These are phyloP conservation scores for Sinella curviseta DNA, from an alignment of 1,140 invertebrate genomes.

Conservation along the genomic window DNA sequence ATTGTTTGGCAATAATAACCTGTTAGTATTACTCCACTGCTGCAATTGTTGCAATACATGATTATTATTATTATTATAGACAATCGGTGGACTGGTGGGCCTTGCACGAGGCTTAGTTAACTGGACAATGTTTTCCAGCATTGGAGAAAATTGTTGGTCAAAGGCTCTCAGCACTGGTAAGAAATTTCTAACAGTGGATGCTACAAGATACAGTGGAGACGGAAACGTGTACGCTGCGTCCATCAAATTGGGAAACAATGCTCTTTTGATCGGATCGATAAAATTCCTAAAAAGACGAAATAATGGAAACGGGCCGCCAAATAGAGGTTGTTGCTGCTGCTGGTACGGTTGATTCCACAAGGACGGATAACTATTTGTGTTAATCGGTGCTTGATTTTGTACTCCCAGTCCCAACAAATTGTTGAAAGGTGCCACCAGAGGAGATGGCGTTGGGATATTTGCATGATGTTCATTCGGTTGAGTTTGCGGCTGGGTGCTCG, in stretches of 20 bases:
- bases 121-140: background rate
- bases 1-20: no score
- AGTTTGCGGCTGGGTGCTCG: background rate
- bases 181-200: background rate
- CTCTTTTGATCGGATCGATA: background rate
- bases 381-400: background rate
- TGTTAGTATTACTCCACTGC: background rate
- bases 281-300: background rate
- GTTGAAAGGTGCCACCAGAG: background rate
- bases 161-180: background rate
- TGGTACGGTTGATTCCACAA: background rate
- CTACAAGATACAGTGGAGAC: conserved; percentile 1
- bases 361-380: background rate
- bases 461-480: background rate
- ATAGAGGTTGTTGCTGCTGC: background rate
- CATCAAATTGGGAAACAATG: background rate
- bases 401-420: background rate
- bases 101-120: background rate
- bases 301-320: background rate
- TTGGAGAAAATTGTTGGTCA: conserved; percentile 11
- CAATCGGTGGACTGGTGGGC: background rate
- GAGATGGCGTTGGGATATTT: background rate
- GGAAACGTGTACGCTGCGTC: background rate
- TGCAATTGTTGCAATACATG: background rate
- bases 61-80: background rate